Percentiles rank a stretch among this genome's conserved stretches.
phyloP scores from a whole-genome alignment of 2,797 vertebrate genomes.

The Labroides dimidiatus region DNA sequence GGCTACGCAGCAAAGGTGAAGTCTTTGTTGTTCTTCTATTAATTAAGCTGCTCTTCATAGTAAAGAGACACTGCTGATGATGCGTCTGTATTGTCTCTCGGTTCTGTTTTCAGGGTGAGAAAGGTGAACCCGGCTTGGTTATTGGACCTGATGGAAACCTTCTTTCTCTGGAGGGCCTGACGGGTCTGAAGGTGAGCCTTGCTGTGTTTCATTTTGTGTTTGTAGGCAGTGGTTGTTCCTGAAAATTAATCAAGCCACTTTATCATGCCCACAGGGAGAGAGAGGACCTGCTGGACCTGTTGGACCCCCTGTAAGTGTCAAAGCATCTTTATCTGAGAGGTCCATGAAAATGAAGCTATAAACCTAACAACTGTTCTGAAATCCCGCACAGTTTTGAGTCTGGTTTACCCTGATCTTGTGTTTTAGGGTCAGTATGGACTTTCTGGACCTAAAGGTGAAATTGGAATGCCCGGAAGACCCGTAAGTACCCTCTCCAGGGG shows the following conservation, averaged over 20 bases:
- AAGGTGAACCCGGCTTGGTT: slow-evolving; percentile 90
- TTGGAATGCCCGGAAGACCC: slow-evolving; percentile 96
- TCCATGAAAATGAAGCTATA: background rate
- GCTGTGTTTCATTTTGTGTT: no score
- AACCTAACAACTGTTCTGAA: no score
- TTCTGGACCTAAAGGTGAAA: slow-evolving; percentile 92
- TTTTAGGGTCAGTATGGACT: slow-evolving; percentile 80
- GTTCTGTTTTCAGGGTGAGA: slow-evolving; percentile 87
- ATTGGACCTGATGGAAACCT: slow-evolving; percentile 86
- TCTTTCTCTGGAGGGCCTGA: slow-evolving; percentile 59
- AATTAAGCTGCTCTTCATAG: background rate
- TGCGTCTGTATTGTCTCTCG: slow-evolving; percentile 8
- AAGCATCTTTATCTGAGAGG: background rate
- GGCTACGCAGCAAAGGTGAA: slow-evolving; percentile 90
- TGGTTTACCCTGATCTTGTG: slow-evolving; percentile 2
- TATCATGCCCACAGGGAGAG: slow-evolving; percentile 74
- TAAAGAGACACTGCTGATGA: background rate
- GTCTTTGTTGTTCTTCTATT: background rate
- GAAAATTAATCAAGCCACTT: background rate
- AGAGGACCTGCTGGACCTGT: slow-evolving; percentile 76
- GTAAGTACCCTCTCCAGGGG: slow-evolving; percentile 81
- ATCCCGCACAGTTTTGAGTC: background rate
- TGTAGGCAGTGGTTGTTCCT: no score
- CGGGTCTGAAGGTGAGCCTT: slow-evolving; percentile 75
- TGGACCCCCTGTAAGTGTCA: slow-evolving; percentile 80